Evolutionary conservation across 2,888 invertebrate species (phyloP), one percentile per base, ranked within the genome.

Genomic region (Lacanobia oleracea): DNA sequence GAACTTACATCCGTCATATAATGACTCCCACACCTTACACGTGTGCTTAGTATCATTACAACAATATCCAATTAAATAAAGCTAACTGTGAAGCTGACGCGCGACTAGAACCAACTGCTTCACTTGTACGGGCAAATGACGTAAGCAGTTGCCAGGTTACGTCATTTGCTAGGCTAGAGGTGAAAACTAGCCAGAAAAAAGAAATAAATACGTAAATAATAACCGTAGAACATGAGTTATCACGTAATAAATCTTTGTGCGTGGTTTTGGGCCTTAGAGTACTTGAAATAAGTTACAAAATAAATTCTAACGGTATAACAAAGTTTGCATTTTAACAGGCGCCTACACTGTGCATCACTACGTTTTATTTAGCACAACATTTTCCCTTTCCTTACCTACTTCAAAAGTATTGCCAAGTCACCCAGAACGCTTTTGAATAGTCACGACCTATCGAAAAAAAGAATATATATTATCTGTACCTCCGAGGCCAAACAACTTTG

Each of bases 351-450:
- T 18, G 8, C 12, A n/a, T 12, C 16, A 33, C 16, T 59, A 33
- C 48, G 51, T 40, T 73, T 51, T 45, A 68, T 53, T 50, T 57
- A 53, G 23, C 43, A 53, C 74, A 66, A 66, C 51, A 45, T 69
- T 76, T 61, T 3, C 61, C 50, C 63, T 48, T 53, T 53, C 21
- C 53, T 21, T n/a, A 54, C 43, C 61, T 72, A 65, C 48, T 61
- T 72, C 51, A 62, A 78, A 67, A 79, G 67, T 71, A 71, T 66
- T 64, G 72, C 60, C 45, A 78, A 77, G 45, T 77, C 73, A 78
- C 73, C 60, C 63, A 64, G 21, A 67, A 77, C 61, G 51, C 16
- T 77, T 72, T 65, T 10, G n/a, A 68, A 57, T 63, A 65, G 61
- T 79, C 65, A 68, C 57, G 68, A 68, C 18, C 37, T 62, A 50